A percentile compares a stretch with the other conserved stretches of the same genome.
Evolutionary conservation across 37 sponge, comb jelly and placozoan genomes (phyloP).

Genomic region (Halichondria panicea): DNA sequence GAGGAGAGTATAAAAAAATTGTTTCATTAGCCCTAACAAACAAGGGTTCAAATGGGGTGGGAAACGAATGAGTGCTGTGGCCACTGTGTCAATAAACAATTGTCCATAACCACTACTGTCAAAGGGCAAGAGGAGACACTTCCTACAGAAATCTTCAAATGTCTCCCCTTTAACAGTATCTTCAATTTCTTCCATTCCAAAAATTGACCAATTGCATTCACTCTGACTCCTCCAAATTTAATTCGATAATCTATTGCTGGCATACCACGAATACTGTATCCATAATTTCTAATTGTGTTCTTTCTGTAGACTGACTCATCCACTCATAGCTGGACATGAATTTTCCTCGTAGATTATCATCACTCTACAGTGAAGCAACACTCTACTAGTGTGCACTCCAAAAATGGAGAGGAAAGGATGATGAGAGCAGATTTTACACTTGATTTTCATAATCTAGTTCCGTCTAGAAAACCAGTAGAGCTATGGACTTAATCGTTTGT

Average conservation of each 20-base stretch:
- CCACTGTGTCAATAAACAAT: not conserved
- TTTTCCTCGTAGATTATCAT: no score
- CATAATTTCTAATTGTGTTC: not conserved
- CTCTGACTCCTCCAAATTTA: no score
- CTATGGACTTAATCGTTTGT: no score
- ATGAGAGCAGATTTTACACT: no score
- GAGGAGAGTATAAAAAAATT: not conserved
- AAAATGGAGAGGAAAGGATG: no score
- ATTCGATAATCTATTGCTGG: no score
- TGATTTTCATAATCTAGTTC: no score
- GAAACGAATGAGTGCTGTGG: constrained; percentile 4
- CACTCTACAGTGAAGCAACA: no score
- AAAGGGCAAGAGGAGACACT: not conserved
- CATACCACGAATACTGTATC: constrained; percentile 6
- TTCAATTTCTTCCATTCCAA: constrained; percentile 7
- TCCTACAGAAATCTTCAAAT: constrained; percentile 5
- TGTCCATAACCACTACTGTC: constrained; percentile 1
- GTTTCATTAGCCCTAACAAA: not conserved
- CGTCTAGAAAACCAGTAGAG: no score
- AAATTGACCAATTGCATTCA: not conserved
- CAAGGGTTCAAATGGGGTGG: constrained; percentile 1
- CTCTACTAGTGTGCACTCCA: no score
- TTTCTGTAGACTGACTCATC: not conserved
- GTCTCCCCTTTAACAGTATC: no score
- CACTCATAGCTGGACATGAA: not conserved